Percentiles rank a stretch among this genome's conserved stretches.
These are phyloP conservation scores for Drosophila testacea DNA, from an alignment of 2,888 invertebrate genomes.

Conservation along the genomic window DNA sequence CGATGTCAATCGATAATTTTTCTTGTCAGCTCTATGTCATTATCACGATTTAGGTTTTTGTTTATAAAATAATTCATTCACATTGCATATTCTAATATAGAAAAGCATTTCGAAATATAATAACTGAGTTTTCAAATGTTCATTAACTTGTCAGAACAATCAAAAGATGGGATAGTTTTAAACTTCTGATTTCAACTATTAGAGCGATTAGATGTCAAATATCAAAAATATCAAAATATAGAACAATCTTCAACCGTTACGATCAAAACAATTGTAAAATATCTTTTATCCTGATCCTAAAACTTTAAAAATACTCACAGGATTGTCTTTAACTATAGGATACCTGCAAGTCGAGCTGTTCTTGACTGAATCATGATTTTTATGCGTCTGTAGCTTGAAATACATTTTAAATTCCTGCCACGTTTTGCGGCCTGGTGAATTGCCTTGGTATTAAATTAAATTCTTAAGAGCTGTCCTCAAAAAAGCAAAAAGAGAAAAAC, in stretches of 20 bases:
- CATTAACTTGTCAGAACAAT: too few relatives aligned
- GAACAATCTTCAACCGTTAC: neutral
- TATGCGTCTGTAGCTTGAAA: slow-evolving; percentile 33
- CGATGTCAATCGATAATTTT: too few relatives aligned
- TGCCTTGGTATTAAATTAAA: slow-evolving; percentile 72
- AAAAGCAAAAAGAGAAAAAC: slow-evolving; percentile 1
- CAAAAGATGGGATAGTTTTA: too few relatives aligned
- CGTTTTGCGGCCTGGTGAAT: slow-evolving; percentile 66
- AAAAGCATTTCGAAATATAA: too few relatives aligned
- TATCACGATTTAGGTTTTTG: too few relatives aligned
- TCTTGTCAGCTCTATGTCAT: too few relatives aligned
- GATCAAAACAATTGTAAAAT: neutral
- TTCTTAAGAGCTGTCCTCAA: slow-evolving; percentile 49
- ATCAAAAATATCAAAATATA: too few relatives aligned
- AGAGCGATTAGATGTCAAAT: too few relatives aligned
- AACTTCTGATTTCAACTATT: too few relatives aligned
- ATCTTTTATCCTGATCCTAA: neutral
- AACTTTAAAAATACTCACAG: neutral
- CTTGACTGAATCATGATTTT: neutral
- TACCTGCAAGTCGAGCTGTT: neutral
- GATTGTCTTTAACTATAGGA: neutral
- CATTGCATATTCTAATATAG: too few relatives aligned
- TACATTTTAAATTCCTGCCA: slow-evolving; percentile 71
- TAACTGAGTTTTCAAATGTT: too few relatives aligned
- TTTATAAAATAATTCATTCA: too few relatives aligned